Base-by-base conservation (phyloP, 2,888 invertebrate species). In the Archaeoteleia sp. region DNA sequence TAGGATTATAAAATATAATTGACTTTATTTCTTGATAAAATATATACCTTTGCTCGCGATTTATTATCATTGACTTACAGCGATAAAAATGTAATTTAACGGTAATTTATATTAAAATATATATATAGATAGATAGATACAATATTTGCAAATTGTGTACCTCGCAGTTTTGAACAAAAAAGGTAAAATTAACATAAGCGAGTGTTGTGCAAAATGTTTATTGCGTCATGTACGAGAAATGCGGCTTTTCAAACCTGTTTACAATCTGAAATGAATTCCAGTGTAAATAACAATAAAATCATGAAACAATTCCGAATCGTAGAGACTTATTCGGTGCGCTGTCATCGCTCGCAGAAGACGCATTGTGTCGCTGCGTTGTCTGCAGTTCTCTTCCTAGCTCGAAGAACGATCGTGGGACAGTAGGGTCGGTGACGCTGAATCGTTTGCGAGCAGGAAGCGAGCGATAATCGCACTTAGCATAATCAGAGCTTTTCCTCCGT, bases 381-480 rank as follows among this genome's bases (percentile, higher is more conserved):
- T 45, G 49, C 57, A 32, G 39, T 51, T 53, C 53, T 57, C 35
- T 34, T 25, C 55, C 39, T 45, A 46, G 53, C 62, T 67, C 53
- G 42, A 67, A 48, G 57, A 67, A 62, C 45, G 42, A 54, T 68
- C 68, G 68, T 68, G 68, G 63, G 63, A 68, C 48, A 51, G 53
- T 43, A 23, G 62, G 67, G 58, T 68, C 62, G 62, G 51, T 61
- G 61, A 61, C 60, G 67, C 61, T 61, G 57, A 51, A 61, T 61
- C 67, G 61, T 67, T 67, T 51, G 58, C 53, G 29, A 67, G 58
- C 67, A 67, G 67, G 67, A 67, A 67, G 53, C 62, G 37, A 48
- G 39, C 53, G 67, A 62, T 67, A 67, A 67, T 67, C 67, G 58
- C 68, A 58, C 68, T 68, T 68, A 58, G 58, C 58, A 63, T 68